A percentile compares a stretch with the other conserved stretches of the same genome.
These are phyloP conservation scores for Semicossyphus pulcher DNA, from an alignment of 2,113 vertebrate species.

Conservation along the genomic window DNA sequence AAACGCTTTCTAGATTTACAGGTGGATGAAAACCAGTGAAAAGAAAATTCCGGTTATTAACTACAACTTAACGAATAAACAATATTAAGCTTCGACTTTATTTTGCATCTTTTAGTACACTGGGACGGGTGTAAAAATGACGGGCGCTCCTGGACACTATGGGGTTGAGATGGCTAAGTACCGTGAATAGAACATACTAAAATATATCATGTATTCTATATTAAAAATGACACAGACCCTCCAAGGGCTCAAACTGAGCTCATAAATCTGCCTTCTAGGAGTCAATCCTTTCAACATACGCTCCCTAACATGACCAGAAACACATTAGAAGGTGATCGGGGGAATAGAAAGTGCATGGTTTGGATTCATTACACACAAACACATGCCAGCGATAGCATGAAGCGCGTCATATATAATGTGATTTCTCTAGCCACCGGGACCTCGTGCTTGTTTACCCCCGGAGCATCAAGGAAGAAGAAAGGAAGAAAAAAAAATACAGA, in stretches of 20 bases:
- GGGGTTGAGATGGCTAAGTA: no score
- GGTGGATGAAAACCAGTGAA: no score
- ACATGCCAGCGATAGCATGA: conserved; percentile 46
- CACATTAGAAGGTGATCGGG: conserved; percentile 54
- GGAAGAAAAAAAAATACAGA: conserved; percentile 2
- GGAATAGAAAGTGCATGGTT: conserved; percentile 52
- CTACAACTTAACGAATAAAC: no score
- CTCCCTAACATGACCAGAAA: conserved; percentile 53
- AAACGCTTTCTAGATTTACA: no score
- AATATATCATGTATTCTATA: not conserved
- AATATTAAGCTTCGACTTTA: no score
- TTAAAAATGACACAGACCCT: not conserved
- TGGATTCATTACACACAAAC: conserved; percentile 49
- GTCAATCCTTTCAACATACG: conserved; percentile 27
- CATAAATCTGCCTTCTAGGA: conserved; percentile 31
- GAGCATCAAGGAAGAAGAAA: conserved; percentile 59
- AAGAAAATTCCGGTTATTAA: no score
- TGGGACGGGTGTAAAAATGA: no score
- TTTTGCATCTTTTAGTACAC: no score
- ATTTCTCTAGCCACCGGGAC: conserved; percentile 69
- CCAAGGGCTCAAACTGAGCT: not conserved
- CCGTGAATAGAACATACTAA: no score
- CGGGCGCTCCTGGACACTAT: no score
- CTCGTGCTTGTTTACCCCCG: conserved; percentile 80
- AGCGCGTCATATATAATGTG: conserved; percentile 71